A percentile compares a stretch with the other conserved stretches of the same genome.
phyloP scores from a whole-genome alignment of 1,140 invertebrate species.

The Drosophila mayri region DNA sequence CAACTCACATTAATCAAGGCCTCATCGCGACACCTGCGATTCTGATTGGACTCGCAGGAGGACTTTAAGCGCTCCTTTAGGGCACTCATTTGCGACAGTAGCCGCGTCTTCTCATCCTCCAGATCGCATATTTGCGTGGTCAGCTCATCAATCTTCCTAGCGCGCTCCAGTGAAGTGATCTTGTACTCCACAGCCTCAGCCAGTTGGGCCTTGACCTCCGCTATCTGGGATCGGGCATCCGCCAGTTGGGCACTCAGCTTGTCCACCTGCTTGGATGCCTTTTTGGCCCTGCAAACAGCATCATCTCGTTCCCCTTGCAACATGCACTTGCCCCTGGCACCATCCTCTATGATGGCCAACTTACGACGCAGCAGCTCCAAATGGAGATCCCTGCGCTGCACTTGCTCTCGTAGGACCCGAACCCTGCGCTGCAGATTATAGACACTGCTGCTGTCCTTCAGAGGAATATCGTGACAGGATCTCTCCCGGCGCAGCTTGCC shows the following conservation, averaged over 20 bases:
- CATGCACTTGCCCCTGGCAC: conserved; percentile 88
- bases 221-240: conserved; percentile 89
- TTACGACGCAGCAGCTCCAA: conserved; percentile 95
- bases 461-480: conserved; percentile 90
- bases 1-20: conserved; percentile 88
- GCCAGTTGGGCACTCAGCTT: conserved; percentile 89
- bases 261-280: conserved; percentile 91
- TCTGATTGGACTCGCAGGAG: conserved; percentile 80
- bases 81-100: conserved; percentile 69
- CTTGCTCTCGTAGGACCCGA: conserved; percentile 93
- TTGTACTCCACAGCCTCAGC: conserved; percentile 94
- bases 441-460: conserved; percentile 90
- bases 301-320: conserved; percentile 91
- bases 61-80: conserved; percentile 78
- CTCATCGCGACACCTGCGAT: conserved; percentile 86
- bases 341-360: conserved; percentile 92
- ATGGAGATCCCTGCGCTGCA: conserved; percentile 96
- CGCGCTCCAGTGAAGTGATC: conserved; percentile 92
- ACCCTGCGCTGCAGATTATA: conserved; percentile 93
- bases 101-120: conserved; percentile 78
- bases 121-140: conserved; percentile 85
- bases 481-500: conserved; percentile 89
- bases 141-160: conserved; percentile 92
- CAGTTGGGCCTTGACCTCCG: conserved; percentile 91
- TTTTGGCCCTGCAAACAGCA: conserved; percentile 90